A percentile compares a stretch with the other conserved stretches of the same genome.
Conservation (phyloP, 1,140 invertebrate genomes). For the Neodiprion pinetum region DNA sequence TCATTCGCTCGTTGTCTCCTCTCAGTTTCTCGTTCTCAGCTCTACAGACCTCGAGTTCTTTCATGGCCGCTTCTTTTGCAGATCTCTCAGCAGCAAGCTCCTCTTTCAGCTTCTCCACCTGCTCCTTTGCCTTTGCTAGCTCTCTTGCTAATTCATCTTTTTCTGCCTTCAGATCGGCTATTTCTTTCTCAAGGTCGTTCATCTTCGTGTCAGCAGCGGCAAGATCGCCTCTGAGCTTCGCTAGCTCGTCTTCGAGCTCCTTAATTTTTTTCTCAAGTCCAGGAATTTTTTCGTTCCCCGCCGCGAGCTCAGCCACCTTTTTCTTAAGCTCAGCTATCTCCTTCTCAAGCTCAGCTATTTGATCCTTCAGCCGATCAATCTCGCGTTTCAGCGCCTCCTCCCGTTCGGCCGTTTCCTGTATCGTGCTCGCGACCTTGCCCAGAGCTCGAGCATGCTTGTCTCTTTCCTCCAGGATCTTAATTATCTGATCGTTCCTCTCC, state of each 20-base stretch:
- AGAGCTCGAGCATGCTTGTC: constrained; percentile 22
- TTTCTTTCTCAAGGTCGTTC: constrained; percentile 10
- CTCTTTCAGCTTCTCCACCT: constrained; percentile 23
- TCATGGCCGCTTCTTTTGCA: neutral
- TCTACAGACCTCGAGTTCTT: neutral
- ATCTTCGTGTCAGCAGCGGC: neutral
- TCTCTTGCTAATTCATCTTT: neutral
- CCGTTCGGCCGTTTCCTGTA: constrained; percentile 31
- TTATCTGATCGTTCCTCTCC: constrained; percentile 42
- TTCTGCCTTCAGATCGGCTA: neutral
- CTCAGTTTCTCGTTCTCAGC: constrained; percentile 26
- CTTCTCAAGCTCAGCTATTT: constrained; percentile 24
- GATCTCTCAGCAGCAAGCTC: constrained; percentile 10
- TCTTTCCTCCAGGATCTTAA: constrained; percentile 35
- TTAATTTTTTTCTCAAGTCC: constrained; percentile 13
- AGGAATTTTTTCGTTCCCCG: constrained; percentile 3
- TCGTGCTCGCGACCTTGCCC: constrained; percentile 14
- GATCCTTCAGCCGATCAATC: constrained; percentile 23
- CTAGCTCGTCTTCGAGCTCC: constrained; percentile 21
- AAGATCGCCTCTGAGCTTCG: constrained; percentile 16
- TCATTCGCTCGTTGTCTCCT: constrained; percentile 21
- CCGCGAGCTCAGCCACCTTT: constrained; percentile 23
- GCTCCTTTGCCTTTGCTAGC: neutral
- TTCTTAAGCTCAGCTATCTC: constrained; percentile 21
- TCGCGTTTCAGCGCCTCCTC: constrained; percentile 30